A percentile compares a stretch with the other conserved stretches of the same genome.
phyloP scores from a whole-genome alignment of 2,113 vertebrate genomes.

The Pipa parva region DNA sequence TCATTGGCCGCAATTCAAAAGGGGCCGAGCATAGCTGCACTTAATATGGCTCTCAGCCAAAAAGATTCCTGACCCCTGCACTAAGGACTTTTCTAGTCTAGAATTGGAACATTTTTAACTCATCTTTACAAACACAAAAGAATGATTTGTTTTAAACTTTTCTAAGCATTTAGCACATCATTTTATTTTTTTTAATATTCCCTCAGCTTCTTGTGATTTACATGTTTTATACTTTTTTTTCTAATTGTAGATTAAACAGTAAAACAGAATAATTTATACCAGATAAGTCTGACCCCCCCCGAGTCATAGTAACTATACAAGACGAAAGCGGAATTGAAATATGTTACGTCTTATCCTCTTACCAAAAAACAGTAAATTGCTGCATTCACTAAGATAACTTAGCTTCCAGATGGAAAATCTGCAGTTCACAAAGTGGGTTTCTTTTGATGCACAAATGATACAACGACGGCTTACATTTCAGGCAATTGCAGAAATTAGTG shows the following conservation, averaged over 20 bases:
- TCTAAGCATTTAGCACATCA: too few species aligned
- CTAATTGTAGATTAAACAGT: conserved; percentile 9
- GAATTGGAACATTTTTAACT: too few species aligned
- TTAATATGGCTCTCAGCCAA: too few species aligned
- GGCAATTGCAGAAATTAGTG: not conserved
- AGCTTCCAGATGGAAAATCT: conserved; percentile 30
- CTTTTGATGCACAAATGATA: conserved; percentile 31
- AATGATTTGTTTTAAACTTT: too few species aligned
- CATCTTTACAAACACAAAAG: too few species aligned
- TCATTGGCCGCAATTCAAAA: too few species aligned
- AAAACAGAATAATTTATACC: conserved; percentile 3
- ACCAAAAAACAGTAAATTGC: conserved; percentile 18
- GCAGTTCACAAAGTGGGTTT: conserved; percentile 1
- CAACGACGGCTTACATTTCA: not conserved
- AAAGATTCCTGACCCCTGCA: too few species aligned
- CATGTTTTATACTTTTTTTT: not conserved
- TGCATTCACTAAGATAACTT: conserved; percentile 17
- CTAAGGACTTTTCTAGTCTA: too few species aligned
- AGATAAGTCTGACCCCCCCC: conserved; percentile 11
- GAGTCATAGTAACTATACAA: not conserved
- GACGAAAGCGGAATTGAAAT: conserved; percentile 14
- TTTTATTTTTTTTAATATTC: too few species aligned
- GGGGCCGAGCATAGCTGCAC: too few species aligned
- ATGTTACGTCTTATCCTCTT: conserved; percentile 12
- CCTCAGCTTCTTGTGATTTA: too few species aligned